A percentile compares a stretch with the other conserved stretches of the same genome.
These are phyloP conservation scores for Lissonota sp. DNA, from an alignment of 2,888 invertebrate species.

Conservation along the genomic window DNA sequence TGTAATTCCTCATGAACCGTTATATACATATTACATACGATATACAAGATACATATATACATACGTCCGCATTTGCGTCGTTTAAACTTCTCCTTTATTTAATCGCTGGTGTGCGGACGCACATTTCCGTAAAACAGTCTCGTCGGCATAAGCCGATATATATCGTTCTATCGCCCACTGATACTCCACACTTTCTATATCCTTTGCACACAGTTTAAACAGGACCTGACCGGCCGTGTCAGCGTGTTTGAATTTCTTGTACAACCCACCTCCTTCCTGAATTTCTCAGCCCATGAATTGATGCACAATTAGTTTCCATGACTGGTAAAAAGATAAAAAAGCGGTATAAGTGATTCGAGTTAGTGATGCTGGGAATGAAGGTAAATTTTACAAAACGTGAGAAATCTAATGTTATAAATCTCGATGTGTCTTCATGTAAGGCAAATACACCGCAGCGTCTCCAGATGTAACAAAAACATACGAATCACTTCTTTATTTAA, in stretches of 20 bases:
- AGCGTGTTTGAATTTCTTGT: conserved; percentile 9
- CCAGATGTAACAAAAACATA: too few relatives aligned
- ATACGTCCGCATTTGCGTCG: conserved; percentile 41
- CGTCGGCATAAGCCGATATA: conserved; percentile 12
- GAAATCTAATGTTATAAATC: too few relatives aligned
- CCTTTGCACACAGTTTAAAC: background rate
- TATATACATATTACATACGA: conserved; percentile 19
- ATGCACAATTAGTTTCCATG: too few relatives aligned
- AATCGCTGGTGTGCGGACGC: conserved; percentile 35
- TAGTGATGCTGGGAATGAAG: too few relatives aligned
- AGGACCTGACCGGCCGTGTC: background rate
- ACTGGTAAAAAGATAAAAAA: too few relatives aligned
- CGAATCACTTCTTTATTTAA: too few relatives aligned
- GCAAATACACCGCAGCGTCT: too few relatives aligned
- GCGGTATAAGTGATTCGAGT: too few relatives aligned
- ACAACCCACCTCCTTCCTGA: too few relatives aligned
- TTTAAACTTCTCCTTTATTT: conserved; percentile 54
- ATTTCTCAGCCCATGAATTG: too few relatives aligned
- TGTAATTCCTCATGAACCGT: conserved; percentile 33
- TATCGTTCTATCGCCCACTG: conserved; percentile 18
- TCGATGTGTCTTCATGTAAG: too few relatives aligned
- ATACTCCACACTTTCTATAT: conserved; percentile 7
- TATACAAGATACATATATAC: conserved; percentile 40
- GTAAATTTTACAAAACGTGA: too few relatives aligned
- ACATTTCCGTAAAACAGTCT: background rate